Percentiles rank a stretch among this genome's conserved stretches.
phyloP scores from a whole-genome alignment of 2,113 vertebrate genomes.

The Corythornis vintsioides region DNA sequence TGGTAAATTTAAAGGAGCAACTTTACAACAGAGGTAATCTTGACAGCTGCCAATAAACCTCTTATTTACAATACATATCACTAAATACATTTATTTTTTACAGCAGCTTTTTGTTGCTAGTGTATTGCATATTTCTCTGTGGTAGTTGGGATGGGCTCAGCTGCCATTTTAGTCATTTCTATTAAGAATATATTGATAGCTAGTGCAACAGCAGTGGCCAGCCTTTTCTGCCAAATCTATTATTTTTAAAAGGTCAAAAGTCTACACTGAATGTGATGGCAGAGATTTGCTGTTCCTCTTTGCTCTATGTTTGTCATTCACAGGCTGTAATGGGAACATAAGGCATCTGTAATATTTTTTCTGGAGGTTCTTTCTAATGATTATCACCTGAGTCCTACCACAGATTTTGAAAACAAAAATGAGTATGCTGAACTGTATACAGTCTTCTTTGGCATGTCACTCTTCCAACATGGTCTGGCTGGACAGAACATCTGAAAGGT shows the following conservation, averaged over 20 bases:
- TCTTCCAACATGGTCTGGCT: background rate
- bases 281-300: background rate
- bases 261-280: background rate
- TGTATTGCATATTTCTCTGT: background rate
- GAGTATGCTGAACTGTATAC: background rate
- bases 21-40: slow-evolving; percentile 23
- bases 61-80: background rate
- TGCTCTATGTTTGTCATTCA: accelerated
- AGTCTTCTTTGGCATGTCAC: background rate
- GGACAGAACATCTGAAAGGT: background rate
- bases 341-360: background rate
- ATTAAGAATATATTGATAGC: slow-evolving; percentile 36
- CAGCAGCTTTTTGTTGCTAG: background rate
- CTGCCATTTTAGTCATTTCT: background rate
- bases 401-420: background rate
- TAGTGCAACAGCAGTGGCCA: background rate
- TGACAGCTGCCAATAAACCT: slow-evolving; percentile 37
- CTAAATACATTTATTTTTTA: background rate
- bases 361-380: background rate
- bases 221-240: slow-evolving; percentile 15
- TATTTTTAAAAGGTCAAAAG: background rate
- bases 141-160: slow-evolving; percentile 22
- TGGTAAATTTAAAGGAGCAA: slow-evolving; percentile 24
- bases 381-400: background rate
- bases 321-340: background rate